Conservation (phyloP, 2,797 vertebrate genomes). For the Poeciliopsis turneri region DNA sequence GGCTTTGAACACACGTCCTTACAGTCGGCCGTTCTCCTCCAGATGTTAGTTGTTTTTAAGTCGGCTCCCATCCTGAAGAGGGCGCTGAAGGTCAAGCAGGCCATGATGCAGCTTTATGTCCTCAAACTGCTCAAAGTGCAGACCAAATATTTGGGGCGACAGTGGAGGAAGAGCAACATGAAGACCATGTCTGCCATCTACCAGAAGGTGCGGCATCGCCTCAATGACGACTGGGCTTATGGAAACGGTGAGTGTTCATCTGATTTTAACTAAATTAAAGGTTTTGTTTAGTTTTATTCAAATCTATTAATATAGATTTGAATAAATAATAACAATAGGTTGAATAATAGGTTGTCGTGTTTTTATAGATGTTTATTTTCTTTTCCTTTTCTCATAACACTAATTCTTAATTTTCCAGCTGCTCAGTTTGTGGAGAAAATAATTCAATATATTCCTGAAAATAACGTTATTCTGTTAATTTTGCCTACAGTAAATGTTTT, state of each 20-base stretch:
- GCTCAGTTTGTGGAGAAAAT: background rate
- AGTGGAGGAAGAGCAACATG: constrained; percentile 99
- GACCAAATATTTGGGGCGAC: constrained; percentile 96
- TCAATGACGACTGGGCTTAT: constrained; percentile 98
- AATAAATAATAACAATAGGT: too few species aligned
- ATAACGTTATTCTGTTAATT: background rate
- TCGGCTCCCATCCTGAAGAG: constrained; percentile 97
- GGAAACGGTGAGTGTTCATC: constrained; percentile 86
- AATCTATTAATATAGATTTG: background rate
- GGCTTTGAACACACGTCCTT: background rate
- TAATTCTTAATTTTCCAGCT: background rate
- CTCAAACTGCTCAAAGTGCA: constrained; percentile 96
- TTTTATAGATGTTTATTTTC: background rate
- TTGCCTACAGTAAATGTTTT: background rate
- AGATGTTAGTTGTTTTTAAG: constrained; percentile 99
- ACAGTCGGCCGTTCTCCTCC: background rate
- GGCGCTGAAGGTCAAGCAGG: constrained; percentile 95
- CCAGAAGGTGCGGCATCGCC: constrained; percentile 95
- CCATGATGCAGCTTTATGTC: constrained; percentile 97
- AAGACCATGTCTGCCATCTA: constrained; percentile 99
- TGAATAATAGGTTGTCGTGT: background rate
- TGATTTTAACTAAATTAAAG: background rate
- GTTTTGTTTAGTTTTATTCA: background rate
- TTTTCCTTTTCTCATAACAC: background rate
- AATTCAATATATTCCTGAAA: background rate